A percentile compares a stretch with the other conserved stretches of the same genome.
Evolutionary conservation across 1,140 invertebrate genomes (phyloP).

Genomic region (Pachyrhynchus sulphureomaculatus): DNA sequence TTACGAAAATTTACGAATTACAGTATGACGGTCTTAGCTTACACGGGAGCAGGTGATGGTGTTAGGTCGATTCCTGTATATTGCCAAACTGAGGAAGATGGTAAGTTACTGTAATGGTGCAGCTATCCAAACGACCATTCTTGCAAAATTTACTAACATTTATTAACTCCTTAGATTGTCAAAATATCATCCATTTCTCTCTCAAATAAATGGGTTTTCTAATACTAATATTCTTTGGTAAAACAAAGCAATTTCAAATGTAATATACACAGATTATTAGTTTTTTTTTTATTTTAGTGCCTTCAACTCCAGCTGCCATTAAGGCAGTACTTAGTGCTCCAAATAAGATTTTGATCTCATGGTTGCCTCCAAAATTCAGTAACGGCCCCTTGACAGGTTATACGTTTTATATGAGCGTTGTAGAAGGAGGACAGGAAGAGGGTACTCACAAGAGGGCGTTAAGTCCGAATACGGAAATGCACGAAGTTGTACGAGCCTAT

Average conservation of each 20-base stretch:
- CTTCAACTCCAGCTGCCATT: conserved; percentile 81
- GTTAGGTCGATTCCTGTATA: conserved; percentile 78
- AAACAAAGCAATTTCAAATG: too few relatives aligned
- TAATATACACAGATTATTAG: too few relatives aligned
- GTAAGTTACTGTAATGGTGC: conserved; percentile 54
- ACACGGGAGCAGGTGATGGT: conserved; percentile 86
- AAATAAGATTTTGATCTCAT: conserved; percentile 84
- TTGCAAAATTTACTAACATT: too few relatives aligned
- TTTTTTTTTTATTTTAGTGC: conserved; percentile 62
- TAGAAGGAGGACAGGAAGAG: conserved; percentile 71
- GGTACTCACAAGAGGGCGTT: conserved; percentile 70
- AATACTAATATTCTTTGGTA: too few relatives aligned
- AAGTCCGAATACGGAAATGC: conserved; percentile 63
- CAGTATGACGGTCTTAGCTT: conserved; percentile 84
- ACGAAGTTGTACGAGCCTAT: conserved; percentile 72
- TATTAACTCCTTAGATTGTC: too few relatives aligned
- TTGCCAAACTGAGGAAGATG: conserved; percentile 89
- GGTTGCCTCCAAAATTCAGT: conserved; percentile 73
- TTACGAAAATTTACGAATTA: conserved; percentile 90
- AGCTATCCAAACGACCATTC: too few relatives aligned
- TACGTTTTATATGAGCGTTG: conserved; percentile 77
- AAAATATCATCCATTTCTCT: too few relatives aligned
- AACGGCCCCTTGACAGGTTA: conserved; percentile 79
- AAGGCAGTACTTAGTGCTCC: conserved; percentile 83
- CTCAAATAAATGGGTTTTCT: too few relatives aligned